Evolutionary conservation across 2,888 invertebrate genomes (phyloP).

Genomic region (Tiliacea aurago): DNA sequence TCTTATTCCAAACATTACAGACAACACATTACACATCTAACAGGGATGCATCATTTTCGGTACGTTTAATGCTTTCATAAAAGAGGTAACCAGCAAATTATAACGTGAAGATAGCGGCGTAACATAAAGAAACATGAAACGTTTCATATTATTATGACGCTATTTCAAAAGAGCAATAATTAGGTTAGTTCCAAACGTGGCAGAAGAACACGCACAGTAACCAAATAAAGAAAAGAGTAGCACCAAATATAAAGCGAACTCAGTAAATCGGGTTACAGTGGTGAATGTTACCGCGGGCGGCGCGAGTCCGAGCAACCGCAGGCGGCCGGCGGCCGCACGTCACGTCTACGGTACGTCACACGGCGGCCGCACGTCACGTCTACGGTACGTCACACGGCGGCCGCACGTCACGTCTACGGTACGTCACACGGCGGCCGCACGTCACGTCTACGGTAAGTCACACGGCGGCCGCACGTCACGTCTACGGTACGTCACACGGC

Average conservation of each 20-base stretch:
- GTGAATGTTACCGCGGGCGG: conserved; percentile 66
- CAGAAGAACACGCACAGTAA: conserved; percentile 24
- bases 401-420: too few relatives aligned
- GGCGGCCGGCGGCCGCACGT: too few relatives aligned
- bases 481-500: too few relatives aligned
- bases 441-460: too few relatives aligned
- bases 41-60: conserved; percentile 3
- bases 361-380: too few relatives aligned
- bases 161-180: background rate
- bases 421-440: too few relatives aligned
- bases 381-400: too few relatives aligned
- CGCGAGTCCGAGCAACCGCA: conserved; percentile 64
- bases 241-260: conserved; percentile 54
- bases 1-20: background rate
- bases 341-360: too few relatives aligned
- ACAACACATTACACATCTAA: conserved; percentile 14
- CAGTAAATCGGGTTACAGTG: conserved; percentile 57
- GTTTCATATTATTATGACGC: conserved; percentile 15
- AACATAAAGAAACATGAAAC: conserved; percentile 23
- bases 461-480: too few relatives aligned
- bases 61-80: conserved; percentile 33
- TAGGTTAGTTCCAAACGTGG: background rate
- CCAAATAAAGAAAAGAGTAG: conserved; percentile 40
- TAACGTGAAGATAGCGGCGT: conserved; percentile 4
- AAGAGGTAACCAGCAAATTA: conserved; percentile 5